Evolutionary conservation across 2,113 vertebrate species (phyloP).

Genomic region (Carollia perspicillata): DNA sequence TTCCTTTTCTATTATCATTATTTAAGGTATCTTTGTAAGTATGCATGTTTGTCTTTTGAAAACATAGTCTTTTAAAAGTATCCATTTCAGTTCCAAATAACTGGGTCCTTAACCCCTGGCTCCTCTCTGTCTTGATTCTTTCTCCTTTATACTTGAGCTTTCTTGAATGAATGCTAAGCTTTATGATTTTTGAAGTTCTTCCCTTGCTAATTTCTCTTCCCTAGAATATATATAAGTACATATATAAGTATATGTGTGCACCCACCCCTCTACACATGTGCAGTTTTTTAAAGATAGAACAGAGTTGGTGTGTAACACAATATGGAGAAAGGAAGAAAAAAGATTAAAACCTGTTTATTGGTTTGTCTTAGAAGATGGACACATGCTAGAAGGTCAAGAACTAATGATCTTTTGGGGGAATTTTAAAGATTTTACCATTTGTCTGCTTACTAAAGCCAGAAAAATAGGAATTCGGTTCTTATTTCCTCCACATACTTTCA

Average conservation of each 20-base stretch:
- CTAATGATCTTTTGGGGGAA: not conserved
- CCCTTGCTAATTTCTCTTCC: not conserved
- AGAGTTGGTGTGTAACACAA: not conserved
- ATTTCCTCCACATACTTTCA: not conserved
- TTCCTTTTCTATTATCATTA: not conserved
- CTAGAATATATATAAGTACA: not conserved
- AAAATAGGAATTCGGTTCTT: slow-evolving; percentile 6
- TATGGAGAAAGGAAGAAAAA: not conserved
- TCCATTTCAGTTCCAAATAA: not conserved
- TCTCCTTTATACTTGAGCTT: not conserved
- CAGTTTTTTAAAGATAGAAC: not conserved
- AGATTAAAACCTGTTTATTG: not conserved
- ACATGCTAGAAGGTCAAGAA: not conserved
- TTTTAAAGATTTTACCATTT: not conserved
- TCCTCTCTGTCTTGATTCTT: not conserved
- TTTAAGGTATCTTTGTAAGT: not conserved
- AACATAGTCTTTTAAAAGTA: not conserved
- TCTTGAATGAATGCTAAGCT: not conserved
- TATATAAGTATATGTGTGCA: not conserved
- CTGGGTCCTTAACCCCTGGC: not conserved
- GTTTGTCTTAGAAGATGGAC: not conserved
- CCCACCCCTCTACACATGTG: too few species aligned
- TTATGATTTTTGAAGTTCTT: not conserved
- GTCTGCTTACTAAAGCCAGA: not conserved
- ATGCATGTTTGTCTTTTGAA: not conserved